Percentiles rank a stretch among this genome's conserved stretches.
Evolutionary conservation across 1,140 invertebrate genomes (phyloP).

Genomic region (Eueides isabella): DNA sequence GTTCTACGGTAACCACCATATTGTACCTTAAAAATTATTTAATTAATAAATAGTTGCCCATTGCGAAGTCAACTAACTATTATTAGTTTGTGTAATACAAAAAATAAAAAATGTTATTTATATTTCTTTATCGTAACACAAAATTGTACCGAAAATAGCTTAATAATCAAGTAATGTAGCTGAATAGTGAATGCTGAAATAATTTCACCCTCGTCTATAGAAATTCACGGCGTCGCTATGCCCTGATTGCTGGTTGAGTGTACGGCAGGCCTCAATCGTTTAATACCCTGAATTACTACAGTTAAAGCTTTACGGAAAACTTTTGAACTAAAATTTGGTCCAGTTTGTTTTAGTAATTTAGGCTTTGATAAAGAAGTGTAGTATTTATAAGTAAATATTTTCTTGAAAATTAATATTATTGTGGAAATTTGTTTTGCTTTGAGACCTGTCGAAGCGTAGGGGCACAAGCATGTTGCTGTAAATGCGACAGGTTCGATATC

Average conservation of each 20-base stretch:
- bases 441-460: too few species aligned
- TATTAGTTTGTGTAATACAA: neutral
- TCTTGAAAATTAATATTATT: too few species aligned
- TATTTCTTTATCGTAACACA: neutral
- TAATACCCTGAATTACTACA: neutral
- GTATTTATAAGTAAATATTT: too few species aligned
- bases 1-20: too few species aligned
- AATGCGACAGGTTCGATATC: too few species aligned
- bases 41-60: too few species aligned
- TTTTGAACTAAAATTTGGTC: neutral
- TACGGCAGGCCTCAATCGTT: conserved; percentile 10
- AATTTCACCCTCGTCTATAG: conserved; percentile 17
- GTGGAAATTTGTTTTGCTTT: too few species aligned
- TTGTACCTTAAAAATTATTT: too few species aligned
- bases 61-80: neutral
- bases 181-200: conserved; percentile 10
- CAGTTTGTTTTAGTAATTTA: neutral
- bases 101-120: neutral
- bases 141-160: neutral
- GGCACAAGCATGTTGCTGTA: too few species aligned
- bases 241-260: conserved; percentile 21
- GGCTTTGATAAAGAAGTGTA: too few species aligned
- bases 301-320: neutral
- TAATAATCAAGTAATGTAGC: neutral
- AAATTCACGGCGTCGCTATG: conserved; percentile 7